Conservation (phyloP, 2,797 vertebrate species). For the Neomorphus geoffroyi region DNA sequence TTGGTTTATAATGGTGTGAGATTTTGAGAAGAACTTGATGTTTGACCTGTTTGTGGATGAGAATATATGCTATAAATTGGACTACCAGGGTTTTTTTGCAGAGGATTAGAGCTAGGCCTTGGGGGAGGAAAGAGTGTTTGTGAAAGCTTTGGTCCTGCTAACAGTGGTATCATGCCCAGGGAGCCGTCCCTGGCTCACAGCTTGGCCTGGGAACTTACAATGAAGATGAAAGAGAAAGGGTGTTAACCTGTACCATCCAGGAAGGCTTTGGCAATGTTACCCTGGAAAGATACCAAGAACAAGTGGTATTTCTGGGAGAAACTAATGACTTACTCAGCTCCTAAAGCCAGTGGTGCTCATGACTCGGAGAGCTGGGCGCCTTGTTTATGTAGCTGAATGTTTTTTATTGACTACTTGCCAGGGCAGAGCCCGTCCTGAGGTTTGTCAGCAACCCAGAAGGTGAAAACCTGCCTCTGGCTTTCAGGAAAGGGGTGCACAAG, state of each 20-base stretch:
- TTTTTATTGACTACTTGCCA: not conserved
- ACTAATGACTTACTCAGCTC: not conserved
- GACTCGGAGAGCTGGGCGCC: not conserved
- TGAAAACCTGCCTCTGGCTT: not conserved
- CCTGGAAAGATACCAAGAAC: conserved; percentile 26
- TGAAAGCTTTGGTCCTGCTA: not conserved
- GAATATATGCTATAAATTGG: not conserved
- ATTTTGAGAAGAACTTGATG: not conserved
- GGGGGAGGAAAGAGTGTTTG: not conserved
- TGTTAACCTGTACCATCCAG: conserved; percentile 36
- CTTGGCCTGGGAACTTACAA: not conserved
- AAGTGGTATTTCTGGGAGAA: conserved; percentile 30
- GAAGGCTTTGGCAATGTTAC: not conserved
- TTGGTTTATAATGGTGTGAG: not conserved
- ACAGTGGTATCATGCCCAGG: not conserved
- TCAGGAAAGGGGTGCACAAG: not conserved
- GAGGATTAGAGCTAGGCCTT: not conserved
- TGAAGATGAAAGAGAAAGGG: conserved; percentile 34
- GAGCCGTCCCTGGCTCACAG: not conserved
- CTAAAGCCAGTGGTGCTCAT: not conserved
- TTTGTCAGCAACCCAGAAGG: not conserved
- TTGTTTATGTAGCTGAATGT: not conserved
- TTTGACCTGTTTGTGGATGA: not conserved
- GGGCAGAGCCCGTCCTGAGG: not conserved
- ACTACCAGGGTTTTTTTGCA: not conserved